Base-by-base conservation (phyloP, 1,140 invertebrate species). In the Trichonephila clavata region DNA sequence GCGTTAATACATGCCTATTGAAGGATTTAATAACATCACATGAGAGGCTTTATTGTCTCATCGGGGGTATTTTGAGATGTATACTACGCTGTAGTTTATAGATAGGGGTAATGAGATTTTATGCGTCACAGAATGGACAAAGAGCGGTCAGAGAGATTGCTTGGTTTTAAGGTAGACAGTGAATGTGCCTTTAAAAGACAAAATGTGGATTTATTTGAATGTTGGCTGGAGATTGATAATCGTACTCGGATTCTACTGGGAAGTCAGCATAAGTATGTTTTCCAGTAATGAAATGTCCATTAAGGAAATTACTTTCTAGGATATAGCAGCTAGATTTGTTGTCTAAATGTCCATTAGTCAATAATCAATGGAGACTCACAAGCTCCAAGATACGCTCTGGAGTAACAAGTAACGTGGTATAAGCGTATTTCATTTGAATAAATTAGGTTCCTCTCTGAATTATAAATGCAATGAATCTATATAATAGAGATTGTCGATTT, bases 21-120 rank as follows among this genome's bases (percentile, higher is more conserved):
- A 92, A 84, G 90, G 90, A 92, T 84, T 92, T 92, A 92, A 92
- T 92, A 92, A 92, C 80, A 92, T 92, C 90, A 83, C 90, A 83
- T 83, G 90, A 84, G 90, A 65, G 90, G 59, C 80, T 92, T 92
- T 92, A 92, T 68, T 92, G 80, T 84, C 90, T 92, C 90, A 84
- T 43, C 87, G 39, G 63, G 27, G 59, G n/a, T 80, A 59, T 68
- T 43, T 27, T 24, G 24, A 68, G 24, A 20, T 80, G 61, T 21
- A 27, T 18, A n/a, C 32, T 27, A 20, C 43, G n/a, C 90, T 92
- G 90, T 61, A 84, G 77, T 65, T 92, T 84, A 92, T 92, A 92
- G 90, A 92, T 92, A 92, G 59, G 90, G 80, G 90, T 84, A 84
- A 84, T 83, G 90, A 63, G 39, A 84, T 84, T 92, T 92, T 92